A percentile compares a stretch with the other conserved stretches of the same genome.
Conservation (phyloP, 2,113 vertebrate genomes). For the Tupaia chinensis region DNA sequence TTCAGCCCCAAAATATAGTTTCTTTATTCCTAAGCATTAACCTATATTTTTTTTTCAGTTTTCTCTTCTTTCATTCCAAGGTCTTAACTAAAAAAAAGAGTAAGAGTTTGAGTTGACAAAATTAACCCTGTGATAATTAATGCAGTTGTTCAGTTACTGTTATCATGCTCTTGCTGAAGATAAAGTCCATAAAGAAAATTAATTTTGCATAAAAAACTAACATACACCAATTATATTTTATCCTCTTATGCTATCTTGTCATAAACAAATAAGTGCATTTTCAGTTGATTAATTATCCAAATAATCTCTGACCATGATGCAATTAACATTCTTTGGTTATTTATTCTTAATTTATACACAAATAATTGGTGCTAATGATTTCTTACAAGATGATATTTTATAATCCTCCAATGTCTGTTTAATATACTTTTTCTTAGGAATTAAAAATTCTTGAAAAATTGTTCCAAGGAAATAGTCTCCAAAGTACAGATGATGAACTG, state of each 20-base stretch:
- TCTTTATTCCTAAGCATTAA: neutral
- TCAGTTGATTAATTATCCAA: neutral
- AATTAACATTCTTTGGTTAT: neutral
- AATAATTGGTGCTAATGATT: neutral
- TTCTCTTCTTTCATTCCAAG: neutral
- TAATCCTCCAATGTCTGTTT: neutral
- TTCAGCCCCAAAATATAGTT: neutral
- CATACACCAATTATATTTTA: neutral
- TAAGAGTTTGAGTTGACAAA: neutral
- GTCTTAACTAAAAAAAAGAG: neutral
- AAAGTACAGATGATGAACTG: conserved; percentile 43
- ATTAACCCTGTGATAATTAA: neutral
- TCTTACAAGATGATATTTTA: conserved; percentile 22
- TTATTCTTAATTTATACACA: conserved; percentile 15
- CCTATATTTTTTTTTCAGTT: neutral
- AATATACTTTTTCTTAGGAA: conserved; percentile 33
- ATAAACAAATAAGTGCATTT: neutral
- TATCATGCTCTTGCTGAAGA: neutral
- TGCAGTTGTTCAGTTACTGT: neutral
- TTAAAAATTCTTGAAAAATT: neutral
- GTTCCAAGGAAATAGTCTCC: conserved; percentile 50
- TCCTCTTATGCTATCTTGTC: neutral
- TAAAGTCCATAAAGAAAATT: neutral
- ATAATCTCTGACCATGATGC: neutral
- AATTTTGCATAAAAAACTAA: neutral